Base-by-base conservation (phyloP, 2,888 invertebrate genomes). In the Agriopis aurantiaria region DNA sequence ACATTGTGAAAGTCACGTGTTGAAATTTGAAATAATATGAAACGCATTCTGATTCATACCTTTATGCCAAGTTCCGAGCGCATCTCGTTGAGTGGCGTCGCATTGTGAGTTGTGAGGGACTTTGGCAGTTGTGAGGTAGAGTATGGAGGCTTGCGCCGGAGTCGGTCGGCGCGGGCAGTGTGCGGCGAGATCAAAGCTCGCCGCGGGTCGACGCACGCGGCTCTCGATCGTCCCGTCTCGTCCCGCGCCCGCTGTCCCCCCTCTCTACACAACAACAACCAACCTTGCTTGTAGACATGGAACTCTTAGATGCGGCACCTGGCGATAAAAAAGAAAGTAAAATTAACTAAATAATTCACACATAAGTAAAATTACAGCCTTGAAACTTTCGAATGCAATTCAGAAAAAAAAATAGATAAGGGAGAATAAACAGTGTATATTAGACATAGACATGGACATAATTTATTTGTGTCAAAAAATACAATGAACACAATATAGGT, bases 151-250 rank as follows among this genome's bases (percentile, higher is more conserved):
- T 73, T 75, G 72, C 72, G 72, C 76, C 73, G 76, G 72, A 78
- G 75, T 78, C 74, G 76, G 73, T 75, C 73, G 72, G 76, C 67
- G 67, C 52, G 58, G 70, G 63, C 63, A 64, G 59, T 43, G 78
- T 68, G 82, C 87, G 90, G 88, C 80, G 79, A 87, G 88, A 91
- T 92, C 91, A 92, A 91, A 92, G 91, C 84, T 76, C 80, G 78
- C 79, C 84, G 88, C 85, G 89, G 93, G 93, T 93, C 93, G 92
- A 92, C 91, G 93, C 89, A 91, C 93, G 92, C 91, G 89, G 89
- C 87, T 84, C 86, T 87, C 84, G 84, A 78, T 81, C 79, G 80
- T 80, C 80, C 79, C 80, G 81, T 76, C 82, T 77, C 82, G 79
- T 78, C 85, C 86, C 83, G 79, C 83, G 74, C 82, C 68, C 82